Base-by-base conservation (phyloP, 2,888 invertebrate species). In the Aphodius sticticus region DNA sequence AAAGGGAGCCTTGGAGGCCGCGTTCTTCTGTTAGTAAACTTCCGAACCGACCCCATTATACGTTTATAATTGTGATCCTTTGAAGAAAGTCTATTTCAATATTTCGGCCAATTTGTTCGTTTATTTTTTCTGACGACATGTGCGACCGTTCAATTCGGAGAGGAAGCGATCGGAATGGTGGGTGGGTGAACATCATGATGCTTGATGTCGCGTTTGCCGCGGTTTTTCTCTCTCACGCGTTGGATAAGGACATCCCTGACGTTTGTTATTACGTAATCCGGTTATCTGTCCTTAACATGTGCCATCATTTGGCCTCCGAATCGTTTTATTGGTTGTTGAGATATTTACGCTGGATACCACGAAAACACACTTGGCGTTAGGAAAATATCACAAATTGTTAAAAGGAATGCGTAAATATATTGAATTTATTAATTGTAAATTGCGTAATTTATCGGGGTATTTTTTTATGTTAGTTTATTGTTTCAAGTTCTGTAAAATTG, bases 11-110 rank as follows among this genome's bases (percentile, higher is more conserved):
- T n/a, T 79, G 80, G 82, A 83, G 84, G 84, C 83, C 84, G 84
- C 83, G 84, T 81, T 84, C 84, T 85, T 84, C 83, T 84, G 84
- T 84, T 83, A 84, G 83, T 84, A 85, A 84, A 84, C 84, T 83
- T 82, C 82, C 82, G 84, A 53, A 83, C 77, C 82, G 76, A 69
- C 81, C 7, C 83, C 82, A 83, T 84, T 84, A 84, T 83, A 82
- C 83, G 82, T 81, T 82, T 81, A 80, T 85, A 84, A 85, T 85
- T 85, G 84, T 83, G 80, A 81, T 82, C 84, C 84, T 83, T 85
- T 85, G 83, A 82, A 74, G 74, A 74, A 83, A 83, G 82, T 80
- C 81, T 81, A 81, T 82, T 79, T 79, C 78, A 77, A 78, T 78
- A 82, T 80, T 81, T 77, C 79, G 78, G 70, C 78, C 78, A 79